Evolutionary conservation across 2,888 invertebrate species (phyloP).

Genomic region (Ochlodes sylvanus): DNA sequence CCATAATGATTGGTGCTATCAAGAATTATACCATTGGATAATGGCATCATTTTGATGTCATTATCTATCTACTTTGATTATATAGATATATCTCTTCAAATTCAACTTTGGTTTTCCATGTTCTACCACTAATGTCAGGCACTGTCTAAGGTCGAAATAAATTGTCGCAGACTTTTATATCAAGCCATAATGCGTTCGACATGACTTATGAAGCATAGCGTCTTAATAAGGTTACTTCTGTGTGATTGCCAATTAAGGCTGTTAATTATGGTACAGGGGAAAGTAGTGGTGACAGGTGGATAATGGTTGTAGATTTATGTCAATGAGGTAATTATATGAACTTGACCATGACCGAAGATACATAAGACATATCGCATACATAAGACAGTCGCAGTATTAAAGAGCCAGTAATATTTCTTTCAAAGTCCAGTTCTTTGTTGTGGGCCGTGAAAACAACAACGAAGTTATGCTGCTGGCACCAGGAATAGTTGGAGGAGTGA

Average conservation of each 20-base stretch:
- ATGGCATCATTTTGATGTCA: slow-evolving; percentile 61
- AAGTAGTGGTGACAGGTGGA: slow-evolving; percentile 22
- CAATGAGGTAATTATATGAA: slow-evolving; percentile 18
- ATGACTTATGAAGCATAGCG: slow-evolving; percentile 61
- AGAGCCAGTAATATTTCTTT: no score
- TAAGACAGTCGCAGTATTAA: no score
- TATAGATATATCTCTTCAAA: background rate
- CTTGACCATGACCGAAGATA: slow-evolving; percentile 12
- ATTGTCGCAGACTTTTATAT: slow-evolving; percentile 60
- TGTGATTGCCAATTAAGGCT: slow-evolving; percentile 46
- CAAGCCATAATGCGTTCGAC: slow-evolving; percentile 56
- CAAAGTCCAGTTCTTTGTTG: no score
- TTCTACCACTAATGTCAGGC: background rate
- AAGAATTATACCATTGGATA: slow-evolving; percentile 61
- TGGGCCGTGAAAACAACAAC: no score
- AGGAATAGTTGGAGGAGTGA: no score
- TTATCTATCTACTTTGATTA: background rate
- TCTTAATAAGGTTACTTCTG: slow-evolving; percentile 48
- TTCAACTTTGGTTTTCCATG: background rate
- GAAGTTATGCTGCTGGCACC: no score
- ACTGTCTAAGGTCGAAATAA: slow-evolving; percentile 2
- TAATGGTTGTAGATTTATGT: slow-evolving; percentile 16
- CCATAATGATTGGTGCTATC: slow-evolving; percentile 67
- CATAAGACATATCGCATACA: no score
- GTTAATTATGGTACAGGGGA: slow-evolving; percentile 34